Evolutionary conservation across 2,888 invertebrate species (phyloP).

Genomic region (Latrodectus hesperus): DNA sequence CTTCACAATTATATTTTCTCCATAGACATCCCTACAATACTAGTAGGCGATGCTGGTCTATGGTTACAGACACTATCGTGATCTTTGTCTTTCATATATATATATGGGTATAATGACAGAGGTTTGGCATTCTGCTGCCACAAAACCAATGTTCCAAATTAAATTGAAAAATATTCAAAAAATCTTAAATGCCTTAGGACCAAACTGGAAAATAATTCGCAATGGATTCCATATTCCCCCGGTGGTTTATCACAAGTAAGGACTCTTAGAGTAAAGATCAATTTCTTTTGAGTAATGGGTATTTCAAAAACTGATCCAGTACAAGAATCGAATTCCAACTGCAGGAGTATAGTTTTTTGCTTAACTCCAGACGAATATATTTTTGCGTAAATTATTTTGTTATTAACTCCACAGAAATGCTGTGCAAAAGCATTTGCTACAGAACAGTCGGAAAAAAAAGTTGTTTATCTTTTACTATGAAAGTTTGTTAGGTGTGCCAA

Average conservation of each 20-base stretch:
- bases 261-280: background rate
- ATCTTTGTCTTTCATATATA: constrained; percentile 11
- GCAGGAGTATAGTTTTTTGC: constrained; percentile 1
- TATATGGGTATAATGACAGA: background rate
- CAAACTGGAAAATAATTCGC: background rate
- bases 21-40: background rate
- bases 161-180: background rate
- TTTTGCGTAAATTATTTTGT: background rate
- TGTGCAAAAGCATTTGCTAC: background rate
- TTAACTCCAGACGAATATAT: background rate
- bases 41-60: background rate
- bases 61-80: background rate
- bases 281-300: background rate
- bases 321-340: background rate
- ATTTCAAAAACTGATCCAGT: background rate
- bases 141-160: constrained; percentile 8
- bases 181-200: background rate
- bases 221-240: too few relatives aligned
- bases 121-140: background rate
- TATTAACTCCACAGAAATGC: background rate
- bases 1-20: background rate
- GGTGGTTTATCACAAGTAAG: background rate
- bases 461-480: background rate
- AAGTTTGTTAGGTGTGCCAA: background rate
- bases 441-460: background rate